Conservation (phyloP, 1,140 invertebrate genomes). For the Octopus bimaculoides region DNA sequence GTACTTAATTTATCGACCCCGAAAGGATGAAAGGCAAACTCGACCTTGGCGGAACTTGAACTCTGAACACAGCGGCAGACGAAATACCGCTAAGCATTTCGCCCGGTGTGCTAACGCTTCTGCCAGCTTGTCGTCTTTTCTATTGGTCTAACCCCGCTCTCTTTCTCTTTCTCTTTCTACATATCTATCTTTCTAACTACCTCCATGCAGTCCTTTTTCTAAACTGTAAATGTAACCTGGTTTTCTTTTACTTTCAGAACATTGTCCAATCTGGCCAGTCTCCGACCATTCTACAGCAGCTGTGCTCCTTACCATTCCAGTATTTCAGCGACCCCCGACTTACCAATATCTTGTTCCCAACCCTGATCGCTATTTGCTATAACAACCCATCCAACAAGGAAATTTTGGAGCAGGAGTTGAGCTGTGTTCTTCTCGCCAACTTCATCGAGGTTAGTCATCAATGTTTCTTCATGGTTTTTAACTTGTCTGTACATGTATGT, state of each 20-base stretch:
- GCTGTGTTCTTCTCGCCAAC: conserved; percentile 64
- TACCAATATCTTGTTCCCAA: conserved; percentile 79
- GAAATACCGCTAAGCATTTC: no score
- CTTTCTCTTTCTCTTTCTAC: no score
- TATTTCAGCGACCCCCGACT: conserved; percentile 80
- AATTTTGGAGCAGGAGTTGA: conserved; percentile 74
- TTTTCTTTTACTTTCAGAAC: conserved; percentile 60
- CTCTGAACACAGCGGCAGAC: no score
- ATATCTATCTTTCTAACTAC: no score
- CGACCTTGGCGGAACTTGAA: no score
- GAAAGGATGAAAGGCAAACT: no score
- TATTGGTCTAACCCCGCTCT: no score
- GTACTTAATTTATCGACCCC: no score
- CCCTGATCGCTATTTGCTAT: conserved; percentile 77
- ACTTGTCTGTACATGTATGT: background rate
- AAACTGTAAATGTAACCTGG: no score
- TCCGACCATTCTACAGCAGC: conserved; percentile 82
- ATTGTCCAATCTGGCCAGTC: conserved; percentile 77
- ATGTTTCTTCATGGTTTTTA: conserved; percentile 8
- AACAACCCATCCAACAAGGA: conserved; percentile 69
- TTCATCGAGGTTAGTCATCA: conserved; percentile 54
- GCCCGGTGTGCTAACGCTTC: no score
- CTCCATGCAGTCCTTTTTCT: no score
- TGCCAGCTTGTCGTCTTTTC: no score
- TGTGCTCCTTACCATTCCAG: conserved; percentile 84